phyloP scores from a whole-genome alignment of 2,797 vertebrate genomes.

The Gallinago solitaria region DNA sequence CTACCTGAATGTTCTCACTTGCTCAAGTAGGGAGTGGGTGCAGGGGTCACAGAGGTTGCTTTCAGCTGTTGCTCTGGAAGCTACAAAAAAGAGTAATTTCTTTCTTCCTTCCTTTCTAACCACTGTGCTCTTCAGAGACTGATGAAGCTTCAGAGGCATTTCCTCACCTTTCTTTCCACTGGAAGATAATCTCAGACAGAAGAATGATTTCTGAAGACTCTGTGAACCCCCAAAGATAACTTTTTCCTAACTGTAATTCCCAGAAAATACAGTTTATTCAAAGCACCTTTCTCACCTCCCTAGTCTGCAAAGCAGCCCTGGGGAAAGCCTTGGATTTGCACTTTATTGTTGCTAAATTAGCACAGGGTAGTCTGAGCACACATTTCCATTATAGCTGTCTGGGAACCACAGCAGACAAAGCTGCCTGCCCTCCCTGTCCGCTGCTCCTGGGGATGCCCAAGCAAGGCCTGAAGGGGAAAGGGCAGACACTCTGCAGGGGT shows the following conservation, averaged over 20 bases:
- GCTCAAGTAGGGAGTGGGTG: background rate
- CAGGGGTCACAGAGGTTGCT: background rate
- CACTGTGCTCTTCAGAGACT: background rate
- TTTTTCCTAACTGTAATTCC: background rate
- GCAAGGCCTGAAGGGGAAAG: background rate
- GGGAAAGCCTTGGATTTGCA: background rate
- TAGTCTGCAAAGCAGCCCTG: background rate
- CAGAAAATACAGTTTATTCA: background rate
- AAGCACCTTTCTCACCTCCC: background rate
- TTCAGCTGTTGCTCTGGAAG: background rate
- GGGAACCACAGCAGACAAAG: background rate
- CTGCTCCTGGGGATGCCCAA: background rate
- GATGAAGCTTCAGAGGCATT: background rate
- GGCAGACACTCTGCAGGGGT: background rate
- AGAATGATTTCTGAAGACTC: background rate
- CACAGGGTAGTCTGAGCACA: background rate
- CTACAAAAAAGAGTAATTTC: background rate
- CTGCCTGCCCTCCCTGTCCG: background rate
- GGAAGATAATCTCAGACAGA: background rate
- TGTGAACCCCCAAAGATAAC: background rate
- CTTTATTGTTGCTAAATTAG: background rate
- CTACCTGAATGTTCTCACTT: background rate
- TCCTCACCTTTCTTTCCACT: background rate
- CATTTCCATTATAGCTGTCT: background rate
- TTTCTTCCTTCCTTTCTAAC: background rate